Evolutionary conservation across 2,113 vertebrate species (phyloP).

Genomic region (Mormyrus lacerda): DNA sequence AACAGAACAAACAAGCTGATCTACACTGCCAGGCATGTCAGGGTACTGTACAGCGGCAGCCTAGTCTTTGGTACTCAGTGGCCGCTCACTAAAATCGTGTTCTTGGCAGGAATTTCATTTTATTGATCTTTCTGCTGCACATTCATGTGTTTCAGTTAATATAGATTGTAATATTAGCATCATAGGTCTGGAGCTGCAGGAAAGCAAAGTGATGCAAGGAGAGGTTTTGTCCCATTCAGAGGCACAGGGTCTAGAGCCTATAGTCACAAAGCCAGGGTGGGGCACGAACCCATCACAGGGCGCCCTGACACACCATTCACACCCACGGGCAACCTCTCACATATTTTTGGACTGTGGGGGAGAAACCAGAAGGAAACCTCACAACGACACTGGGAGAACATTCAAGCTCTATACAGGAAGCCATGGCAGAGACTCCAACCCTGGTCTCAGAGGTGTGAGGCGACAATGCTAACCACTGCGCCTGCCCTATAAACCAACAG

Average conservation of each 20-base stretch:
- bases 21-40: constrained; percentile 70
- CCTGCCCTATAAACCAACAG: neutral
- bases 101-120: neutral
- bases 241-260: neutral
- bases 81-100: neutral
- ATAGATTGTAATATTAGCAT: neutral
- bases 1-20: constrained; percentile 77
- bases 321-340: neutral
- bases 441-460: neutral
- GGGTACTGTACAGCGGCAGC: constrained; percentile 71
- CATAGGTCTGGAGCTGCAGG: neutral
- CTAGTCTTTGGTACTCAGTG: constrained; percentile 23
- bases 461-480: neutral
- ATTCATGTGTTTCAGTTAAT: neutral
- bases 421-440: neutral
- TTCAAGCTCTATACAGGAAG: neutral
- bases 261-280: neutral
- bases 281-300: neutral
- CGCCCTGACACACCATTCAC: neutral
- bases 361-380: neutral
- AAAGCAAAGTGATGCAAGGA: neutral
- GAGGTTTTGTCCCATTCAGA: neutral
- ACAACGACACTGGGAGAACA: neutral
- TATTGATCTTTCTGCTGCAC: neutral
- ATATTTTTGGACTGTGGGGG: neutral